A percentile compares a stretch with the other conserved stretches of the same genome.
Evolutionary conservation across 2,888 invertebrate species (phyloP).

Genomic region (Aethes cnicana): DNA sequence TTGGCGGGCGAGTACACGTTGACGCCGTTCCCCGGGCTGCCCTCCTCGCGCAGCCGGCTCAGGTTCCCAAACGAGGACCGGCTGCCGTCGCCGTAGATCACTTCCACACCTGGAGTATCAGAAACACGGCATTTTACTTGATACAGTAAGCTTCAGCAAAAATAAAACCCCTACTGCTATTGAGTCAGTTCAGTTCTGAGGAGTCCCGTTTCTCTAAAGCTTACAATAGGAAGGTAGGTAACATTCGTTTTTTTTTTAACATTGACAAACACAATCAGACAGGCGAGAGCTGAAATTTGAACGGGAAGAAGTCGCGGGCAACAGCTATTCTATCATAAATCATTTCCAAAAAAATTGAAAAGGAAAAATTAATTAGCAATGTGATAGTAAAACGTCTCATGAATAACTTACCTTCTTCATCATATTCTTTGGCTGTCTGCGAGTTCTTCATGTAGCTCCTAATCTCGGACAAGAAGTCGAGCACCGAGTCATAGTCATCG

Average conservation of each 20-base stretch:
- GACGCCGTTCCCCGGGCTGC: constrained; percentile 61
- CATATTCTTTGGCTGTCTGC: constrained; percentile 77
- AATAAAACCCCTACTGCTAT: too few relatives aligned
- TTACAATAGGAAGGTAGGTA: too few relatives aligned
- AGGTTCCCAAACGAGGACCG: constrained; percentile 70
- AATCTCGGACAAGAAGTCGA: constrained; percentile 93
- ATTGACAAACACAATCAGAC: too few relatives aligned
- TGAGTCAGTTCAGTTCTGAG: too few relatives aligned
- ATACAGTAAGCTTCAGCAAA: too few relatives aligned
- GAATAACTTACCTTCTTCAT: constrained; percentile 67
- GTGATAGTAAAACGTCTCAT: not conserved
- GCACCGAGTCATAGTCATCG: constrained; percentile 90
- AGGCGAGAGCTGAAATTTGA: too few relatives aligned
- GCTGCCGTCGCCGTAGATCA: constrained; percentile 72
- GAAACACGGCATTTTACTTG: too few relatives aligned
- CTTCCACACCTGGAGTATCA: constrained; percentile 73
- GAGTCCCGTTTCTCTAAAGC: too few relatives aligned
- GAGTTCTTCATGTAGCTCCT: constrained; percentile 82
- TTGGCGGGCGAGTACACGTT: constrained; percentile 74
- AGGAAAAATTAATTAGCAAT: not conserved
- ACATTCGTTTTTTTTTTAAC: too few relatives aligned
- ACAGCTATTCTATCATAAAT: too few relatives aligned
- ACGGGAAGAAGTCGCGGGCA: too few relatives aligned
- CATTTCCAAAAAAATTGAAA: not conserved
- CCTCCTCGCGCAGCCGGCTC: constrained; percentile 65